Evolutionary conservation across 1,140 invertebrate genomes (phyloP).

Genomic region (Lordiphosa clarofinis): DNA sequence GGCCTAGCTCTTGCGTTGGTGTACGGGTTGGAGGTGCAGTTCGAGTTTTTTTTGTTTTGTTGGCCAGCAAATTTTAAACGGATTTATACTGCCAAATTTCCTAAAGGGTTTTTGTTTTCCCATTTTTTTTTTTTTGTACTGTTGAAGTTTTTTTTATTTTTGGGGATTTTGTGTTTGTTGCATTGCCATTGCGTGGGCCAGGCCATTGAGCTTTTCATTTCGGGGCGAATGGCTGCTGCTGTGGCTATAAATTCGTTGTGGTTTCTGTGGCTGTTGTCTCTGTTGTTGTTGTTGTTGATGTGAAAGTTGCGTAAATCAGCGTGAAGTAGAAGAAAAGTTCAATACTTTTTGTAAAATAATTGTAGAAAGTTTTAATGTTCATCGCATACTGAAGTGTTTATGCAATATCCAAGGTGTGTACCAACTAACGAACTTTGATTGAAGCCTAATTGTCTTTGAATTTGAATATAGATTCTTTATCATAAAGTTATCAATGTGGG

Average conservation of each 20-base stretch:
- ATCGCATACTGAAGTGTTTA: conserved; percentile 44
- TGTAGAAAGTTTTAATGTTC: conserved; percentile 71
- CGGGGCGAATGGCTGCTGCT: conserved; percentile 51
- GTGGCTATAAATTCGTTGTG: conserved; percentile 66
- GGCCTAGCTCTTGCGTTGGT: conserved; percentile 66
- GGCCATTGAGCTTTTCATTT: conserved; percentile 51
- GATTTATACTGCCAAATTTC: conserved; percentile 74
- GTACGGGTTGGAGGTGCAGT: conserved; percentile 14
- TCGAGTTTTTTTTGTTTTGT: not conserved
- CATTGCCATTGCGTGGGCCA: conserved; percentile 61
- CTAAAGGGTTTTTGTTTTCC: conserved; percentile 72
- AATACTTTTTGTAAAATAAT: conserved; percentile 74
- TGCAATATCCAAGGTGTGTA: conserved; percentile 53
- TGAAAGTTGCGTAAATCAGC: conserved; percentile 77
- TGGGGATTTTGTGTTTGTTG: conserved; percentile 26
- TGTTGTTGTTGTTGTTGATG: conserved; percentile 62
- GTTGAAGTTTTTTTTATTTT: conserved; percentile 25
- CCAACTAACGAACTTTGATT: conserved; percentile 29
- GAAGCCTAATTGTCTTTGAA: conserved; percentile 63
- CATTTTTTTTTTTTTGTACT: conserved; percentile 29
- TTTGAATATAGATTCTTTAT: conserved; percentile 7
- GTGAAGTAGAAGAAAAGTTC: conserved; percentile 77
- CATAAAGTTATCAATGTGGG: not conserved
- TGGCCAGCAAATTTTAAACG: conserved; percentile 62
- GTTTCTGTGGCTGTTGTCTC: conserved; percentile 38